A percentile compares a stretch with the other conserved stretches of the same genome.
phyloP scores from a whole-genome alignment of 2,113 vertebrate genomes.

The Petaurus breviceps region DNA sequence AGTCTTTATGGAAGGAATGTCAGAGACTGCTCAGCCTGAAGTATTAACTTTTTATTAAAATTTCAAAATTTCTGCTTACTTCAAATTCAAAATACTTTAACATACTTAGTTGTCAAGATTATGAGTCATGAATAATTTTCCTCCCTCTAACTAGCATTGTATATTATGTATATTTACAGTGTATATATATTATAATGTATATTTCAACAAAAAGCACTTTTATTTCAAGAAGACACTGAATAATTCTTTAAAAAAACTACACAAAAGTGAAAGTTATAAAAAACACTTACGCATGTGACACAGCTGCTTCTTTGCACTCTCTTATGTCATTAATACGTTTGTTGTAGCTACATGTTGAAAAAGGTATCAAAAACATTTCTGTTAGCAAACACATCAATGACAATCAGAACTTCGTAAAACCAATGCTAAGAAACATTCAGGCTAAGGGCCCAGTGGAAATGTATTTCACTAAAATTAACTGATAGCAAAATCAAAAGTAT shows the following conservation, averaged over 20 bases:
- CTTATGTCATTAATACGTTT: conserved; percentile 99
- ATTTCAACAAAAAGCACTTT: conserved; percentile 29
- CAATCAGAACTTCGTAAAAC: neutral
- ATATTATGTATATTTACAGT: too few relatives aligned
- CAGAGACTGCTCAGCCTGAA: neutral
- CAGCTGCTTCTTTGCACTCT: conserved; percentile 97
- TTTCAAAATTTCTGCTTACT: conserved; percentile 27
- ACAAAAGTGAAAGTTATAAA: neutral
- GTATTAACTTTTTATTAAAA: conserved; percentile 9
- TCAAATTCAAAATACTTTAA: neutral
- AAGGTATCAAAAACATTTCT: neutral
- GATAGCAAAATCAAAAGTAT: neutral
- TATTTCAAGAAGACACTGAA: conserved; percentile 37
- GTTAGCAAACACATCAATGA: neutral
- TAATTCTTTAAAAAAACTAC: conserved; percentile 19
- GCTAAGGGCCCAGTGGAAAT: neutral
- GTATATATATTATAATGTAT: too few relatives aligned
- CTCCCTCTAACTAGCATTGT: neutral
- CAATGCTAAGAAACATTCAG: neutral
- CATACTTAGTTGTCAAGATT: neutral
- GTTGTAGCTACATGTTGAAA: conserved; percentile 91
- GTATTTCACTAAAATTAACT: neutral
- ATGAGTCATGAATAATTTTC: neutral
- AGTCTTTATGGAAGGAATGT: neutral
- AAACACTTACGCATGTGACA: conserved; percentile 95